Evolutionary conservation across 1,140 invertebrate species (phyloP), one percentile per base, ranked within the genome.

Genomic region (Drosophila neocordata): DNA sequence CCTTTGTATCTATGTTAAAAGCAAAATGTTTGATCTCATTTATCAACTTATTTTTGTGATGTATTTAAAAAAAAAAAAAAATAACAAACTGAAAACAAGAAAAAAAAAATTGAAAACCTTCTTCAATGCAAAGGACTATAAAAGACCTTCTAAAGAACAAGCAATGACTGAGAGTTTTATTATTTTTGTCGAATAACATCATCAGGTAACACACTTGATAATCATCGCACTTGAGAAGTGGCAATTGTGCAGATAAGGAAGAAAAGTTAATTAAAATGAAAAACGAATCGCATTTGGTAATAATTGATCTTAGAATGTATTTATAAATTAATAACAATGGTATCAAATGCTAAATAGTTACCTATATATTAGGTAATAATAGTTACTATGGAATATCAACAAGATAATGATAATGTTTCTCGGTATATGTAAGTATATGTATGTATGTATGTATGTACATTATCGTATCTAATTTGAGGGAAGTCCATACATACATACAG

Each of bases 261-360:
- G 41, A 48, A 48, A 48, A 48, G 27, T 53, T 61, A 57, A 64
- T 72, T 48, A 15, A 51, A 64, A 74, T 57, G 59, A 65, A 73
- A 58, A 44, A 56, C 53, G 53, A 72, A 75, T 53, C 71, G 63
- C 56, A 56, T 56, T 77, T 51, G 41, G 53, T 71, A 66, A 69
- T 63, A 65, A 18, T 73, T 79, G 61, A 59, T 73, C 72, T 79
- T 84, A 77, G 62, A 69, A 64, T 77, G 55, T 84, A 84, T 85
- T 84, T 88, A 87, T 87, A 87, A 82, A 88, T 82, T 76, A 87
- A 88, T 82, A 88, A 87, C 78, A 88, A 81, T 65, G 38, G 53
- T 58, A 65, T 62, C 69, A 75, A 67, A 60, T 15, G 13, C 13
- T 44, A 44, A 18, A 15, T 35, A 35, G 31, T 58, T 71, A 63